Evolutionary conservation across 2,113 vertebrate species (phyloP), one percentile per base, ranked within the genome.

Genomic region (Indicator maculatus): DNA sequence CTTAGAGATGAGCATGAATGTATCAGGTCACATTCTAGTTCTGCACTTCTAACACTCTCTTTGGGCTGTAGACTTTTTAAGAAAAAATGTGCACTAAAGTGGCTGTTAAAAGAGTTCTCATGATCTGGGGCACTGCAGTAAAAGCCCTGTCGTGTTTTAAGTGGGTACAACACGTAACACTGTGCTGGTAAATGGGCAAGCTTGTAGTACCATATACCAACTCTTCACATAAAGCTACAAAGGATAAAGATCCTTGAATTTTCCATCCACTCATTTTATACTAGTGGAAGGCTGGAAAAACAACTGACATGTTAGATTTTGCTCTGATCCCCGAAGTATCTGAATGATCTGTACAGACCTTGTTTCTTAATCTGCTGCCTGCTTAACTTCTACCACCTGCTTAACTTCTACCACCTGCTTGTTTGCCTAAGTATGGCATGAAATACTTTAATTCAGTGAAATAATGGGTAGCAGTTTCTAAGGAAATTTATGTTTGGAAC

Each of bases 1-100:
- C 88, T 66, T 60, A 70, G 61, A 86, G 83, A 93, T 30, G 79
- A 94, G 45, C 47, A 90, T 86, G 76, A 92, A 89, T 53, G 83
- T 91, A 92, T 91, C 72, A 26, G 95, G 93, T 95, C 95, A 95
- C 87, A 89, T 90, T 90, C 89, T 88, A 58, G 77, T 66, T 94
- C 66, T 93, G 73, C 52, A 79, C 89, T 93, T 89, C 76, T 80
- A 94, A 63, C 83, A 39, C 47, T 63, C 36, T 79, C 73, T 93
- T 90, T 79, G 47, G 72, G 67, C 21, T 87, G 47, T 72, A 61
- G 13, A 33, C 13, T 61, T 95, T 87, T 88, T 77, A 88, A 33
- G 50, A 50, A 87, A 90, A 93, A 75, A 38, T 18, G 60, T 52
- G 47, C 47, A 38, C 65, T 58, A 44, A 88, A 92, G 73, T 1